Base-by-base conservation (phyloP, 2,888 invertebrate species). In the Polyploca ridens region DNA sequence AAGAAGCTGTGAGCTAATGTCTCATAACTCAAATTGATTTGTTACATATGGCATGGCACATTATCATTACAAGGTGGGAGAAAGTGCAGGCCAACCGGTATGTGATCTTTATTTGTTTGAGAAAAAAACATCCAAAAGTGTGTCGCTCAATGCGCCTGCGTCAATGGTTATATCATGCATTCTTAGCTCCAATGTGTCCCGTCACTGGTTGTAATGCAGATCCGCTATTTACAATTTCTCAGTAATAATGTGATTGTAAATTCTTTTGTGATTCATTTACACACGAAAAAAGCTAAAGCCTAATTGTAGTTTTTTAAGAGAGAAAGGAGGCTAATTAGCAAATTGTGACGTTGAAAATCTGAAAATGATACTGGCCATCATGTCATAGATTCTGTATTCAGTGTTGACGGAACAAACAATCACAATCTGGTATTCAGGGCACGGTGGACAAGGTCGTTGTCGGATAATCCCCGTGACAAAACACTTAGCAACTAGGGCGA, bases 401-500 rank as follows among this genome's bases (percentile, higher is more conserved):
- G 68, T 85, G 84, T 86, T 85, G 83, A 79, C 84, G 80, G 83
- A 85, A 84, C 84, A 86, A 84, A 88, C 79, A 82, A 76, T 75
- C 71, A 70, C 64, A 69, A 59, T 63, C 67, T 66, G 82, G 85
- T 83, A 89, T 90, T 87, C 74, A 76, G 88, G 87, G 74, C 86
- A 75, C 68, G 70, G 76, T 75, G 76, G 69, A 77, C 78, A 81
- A 85, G 85, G 87, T 82, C 82, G 77, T 79, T 69, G 70, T 70
- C 72, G 72, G 75, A 81, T 89, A 86, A 86, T 84, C 82, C 78
- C 80, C 76, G 77, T 84, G 82, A 83, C 83, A 79, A 82, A 84
- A 80, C 74, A 73, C 64, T 73, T 74, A 75, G 77, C 71, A 85
- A 85, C 79, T 87, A 74, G 85, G 80, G 72, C 86, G 75, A 76